phyloP scores from a whole-genome alignment of 2,113 vertebrate genomes.

The Acanthisitta chloris region DNA sequence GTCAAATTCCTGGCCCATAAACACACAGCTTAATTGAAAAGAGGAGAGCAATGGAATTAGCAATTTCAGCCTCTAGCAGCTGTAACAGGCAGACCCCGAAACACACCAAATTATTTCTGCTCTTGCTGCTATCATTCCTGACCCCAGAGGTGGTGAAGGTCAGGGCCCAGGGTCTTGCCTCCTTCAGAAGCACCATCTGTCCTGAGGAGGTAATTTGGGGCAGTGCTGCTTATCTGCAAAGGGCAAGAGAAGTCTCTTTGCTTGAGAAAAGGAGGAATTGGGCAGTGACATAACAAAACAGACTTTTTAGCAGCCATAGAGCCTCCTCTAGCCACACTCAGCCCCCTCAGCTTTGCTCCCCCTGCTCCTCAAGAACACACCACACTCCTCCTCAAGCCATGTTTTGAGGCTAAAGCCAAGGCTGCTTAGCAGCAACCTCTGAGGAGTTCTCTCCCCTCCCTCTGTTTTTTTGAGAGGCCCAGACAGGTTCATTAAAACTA shows the following conservation, averaged over 20 bases:
- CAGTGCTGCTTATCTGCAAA: background rate
- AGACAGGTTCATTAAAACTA: background rate
- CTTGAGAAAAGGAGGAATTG: background rate
- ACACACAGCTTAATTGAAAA: rapidly evolving
- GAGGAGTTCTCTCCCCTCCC: background rate
- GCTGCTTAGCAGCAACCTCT: background rate
- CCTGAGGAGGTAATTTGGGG: background rate
- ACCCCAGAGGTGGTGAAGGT: background rate
- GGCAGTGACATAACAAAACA: background rate
- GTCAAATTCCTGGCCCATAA: rapidly evolving
- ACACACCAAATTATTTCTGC: background rate
- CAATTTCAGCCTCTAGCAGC: background rate
- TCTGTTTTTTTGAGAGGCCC: background rate
- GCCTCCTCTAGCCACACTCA: background rate
- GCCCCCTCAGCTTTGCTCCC: background rate
- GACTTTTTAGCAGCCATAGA: background rate
- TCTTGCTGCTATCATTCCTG: background rate
- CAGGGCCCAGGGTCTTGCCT: background rate
- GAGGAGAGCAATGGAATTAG: background rate
- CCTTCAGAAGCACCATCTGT: background rate
- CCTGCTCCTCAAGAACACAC: background rate
- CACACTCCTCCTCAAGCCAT: rapidly evolving
- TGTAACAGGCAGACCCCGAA: background rate
- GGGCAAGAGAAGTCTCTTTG: background rate
- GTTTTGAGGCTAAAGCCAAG: background rate